Conservation (phyloP, 2,888 invertebrate genomes). For the Abrostola triplasia region DNA sequence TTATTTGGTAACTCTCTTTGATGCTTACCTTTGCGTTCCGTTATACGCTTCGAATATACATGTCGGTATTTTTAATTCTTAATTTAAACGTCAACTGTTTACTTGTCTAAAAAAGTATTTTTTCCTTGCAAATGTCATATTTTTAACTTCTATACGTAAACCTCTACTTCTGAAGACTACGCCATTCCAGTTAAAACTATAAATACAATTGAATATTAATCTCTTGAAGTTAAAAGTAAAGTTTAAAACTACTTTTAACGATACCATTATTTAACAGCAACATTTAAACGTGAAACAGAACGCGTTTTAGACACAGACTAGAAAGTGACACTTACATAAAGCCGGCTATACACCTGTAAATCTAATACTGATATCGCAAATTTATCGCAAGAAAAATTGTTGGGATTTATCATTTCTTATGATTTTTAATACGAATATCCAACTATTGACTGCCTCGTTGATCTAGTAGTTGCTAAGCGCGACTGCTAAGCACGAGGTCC, state of each 20-base stretch:
- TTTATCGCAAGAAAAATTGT: neutral
- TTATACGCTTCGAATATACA: constrained; percentile 14
- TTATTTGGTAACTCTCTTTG: constrained; percentile 68
- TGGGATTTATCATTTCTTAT: neutral
- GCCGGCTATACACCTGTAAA: neutral
- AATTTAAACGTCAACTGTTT: too few species aligned
- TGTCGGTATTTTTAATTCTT: too few species aligned
- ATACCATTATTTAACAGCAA: neutral
- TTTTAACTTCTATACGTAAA: too few species aligned
- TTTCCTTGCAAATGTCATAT: too few species aligned
- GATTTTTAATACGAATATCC: neutral
- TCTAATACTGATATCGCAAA: constrained; percentile 21
- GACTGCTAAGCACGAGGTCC: too few species aligned
- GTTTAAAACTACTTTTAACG: neutral
- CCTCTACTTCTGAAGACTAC: too few species aligned
- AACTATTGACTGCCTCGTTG: too few species aligned
- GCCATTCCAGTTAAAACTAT: too few species aligned
- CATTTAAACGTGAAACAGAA: constrained; percentile 11
- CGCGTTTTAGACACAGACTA: constrained; percentile 46
- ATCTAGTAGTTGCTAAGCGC: too few species aligned
- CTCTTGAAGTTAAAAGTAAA: neutral
- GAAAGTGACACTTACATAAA: constrained; percentile 29
- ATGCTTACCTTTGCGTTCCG: constrained; percentile 40
- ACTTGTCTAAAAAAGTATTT: too few species aligned
- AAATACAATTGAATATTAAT: too few species aligned